Evolutionary conservation across 2,888 invertebrate species (phyloP).

Genomic region (Cephus pulcher): DNA sequence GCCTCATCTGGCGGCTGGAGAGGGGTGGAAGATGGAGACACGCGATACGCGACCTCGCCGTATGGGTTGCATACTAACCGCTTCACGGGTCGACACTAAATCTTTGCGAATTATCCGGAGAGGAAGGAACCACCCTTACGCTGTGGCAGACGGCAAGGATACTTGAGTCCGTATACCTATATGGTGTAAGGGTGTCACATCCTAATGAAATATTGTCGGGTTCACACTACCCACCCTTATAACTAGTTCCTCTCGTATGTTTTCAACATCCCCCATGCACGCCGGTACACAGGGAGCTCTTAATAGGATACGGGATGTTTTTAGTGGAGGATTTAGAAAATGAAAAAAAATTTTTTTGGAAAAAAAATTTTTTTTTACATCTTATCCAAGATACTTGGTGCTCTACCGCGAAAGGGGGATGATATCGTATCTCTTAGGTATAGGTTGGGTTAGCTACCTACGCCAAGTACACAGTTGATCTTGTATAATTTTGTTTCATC

Average conservation of each 20-base stretch:
- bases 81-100: slow-evolving; percentile 45
- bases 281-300: not conserved
- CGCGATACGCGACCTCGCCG: slow-evolving; percentile 29
- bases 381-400: too few species aligned
- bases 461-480: not conserved
- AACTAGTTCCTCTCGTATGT: not conserved
- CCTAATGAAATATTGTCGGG: not conserved
- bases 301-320: not conserved
- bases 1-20: not conserved
- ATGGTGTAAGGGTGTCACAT: not conserved
- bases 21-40: slow-evolving; percentile 25
- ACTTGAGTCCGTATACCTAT: not conserved
- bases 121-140: slow-evolving; percentile 5
- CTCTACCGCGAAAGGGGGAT: too few species aligned
- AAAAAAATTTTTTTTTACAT: too few species aligned
- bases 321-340: not conserved
- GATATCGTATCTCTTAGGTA: not conserved
- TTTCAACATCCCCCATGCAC: not conserved
- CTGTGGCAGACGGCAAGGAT: not conserved
- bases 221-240: not conserved
- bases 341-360: too few species aligned
- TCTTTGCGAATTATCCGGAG: slow-evolving; percentile 46
- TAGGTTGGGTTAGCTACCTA: not conserved
- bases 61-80: slow-evolving; percentile 51
- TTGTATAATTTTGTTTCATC: not conserved